phyloP scores from a whole-genome alignment of 2,888 invertebrate genomes.

The Petrophora chlorosata region DNA sequence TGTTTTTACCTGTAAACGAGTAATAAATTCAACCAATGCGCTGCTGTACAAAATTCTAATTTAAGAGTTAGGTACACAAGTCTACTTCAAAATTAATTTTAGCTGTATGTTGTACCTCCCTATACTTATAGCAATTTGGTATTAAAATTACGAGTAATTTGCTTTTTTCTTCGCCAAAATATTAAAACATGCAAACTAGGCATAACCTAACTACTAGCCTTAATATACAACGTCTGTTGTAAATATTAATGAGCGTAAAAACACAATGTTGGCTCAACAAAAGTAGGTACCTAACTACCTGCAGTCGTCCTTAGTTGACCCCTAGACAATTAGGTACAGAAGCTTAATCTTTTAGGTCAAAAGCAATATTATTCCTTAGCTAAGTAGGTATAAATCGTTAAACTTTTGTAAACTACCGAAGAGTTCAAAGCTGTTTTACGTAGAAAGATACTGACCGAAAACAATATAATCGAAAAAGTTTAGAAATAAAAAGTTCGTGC shows the following conservation, averaged over 20 bases:
- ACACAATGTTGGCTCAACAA: constrained; percentile 5
- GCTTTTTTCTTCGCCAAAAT: constrained; percentile 24
- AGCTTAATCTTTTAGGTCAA: too few species aligned
- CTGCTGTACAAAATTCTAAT: neutral
- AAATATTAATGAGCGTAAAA: neutral
- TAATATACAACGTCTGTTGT: neutral
- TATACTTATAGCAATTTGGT: constrained; percentile 9
- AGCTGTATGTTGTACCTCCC: too few species aligned
- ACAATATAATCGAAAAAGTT: constrained; percentile 11
- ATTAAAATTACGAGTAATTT: too few species aligned
- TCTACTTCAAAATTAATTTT: constrained; percentile 1
- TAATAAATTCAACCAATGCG: neutral
- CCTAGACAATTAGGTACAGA: constrained; percentile 22
- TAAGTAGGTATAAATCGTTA: constrained; percentile 13
- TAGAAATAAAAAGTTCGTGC: constrained; percentile 1
- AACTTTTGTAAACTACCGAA: constrained; percentile 1
- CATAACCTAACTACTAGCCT: constrained; percentile 6
- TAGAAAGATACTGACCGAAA: neutral
- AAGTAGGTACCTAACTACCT: too few species aligned
- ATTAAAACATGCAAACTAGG: constrained; percentile 18
- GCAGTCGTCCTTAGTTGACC: constrained; percentile 24
- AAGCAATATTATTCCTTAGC: too few species aligned
- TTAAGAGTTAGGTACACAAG: too few species aligned
- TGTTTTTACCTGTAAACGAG: too few species aligned
- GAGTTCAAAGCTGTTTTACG: neutral